Evolutionary conservation across 2,113 vertebrate genomes (phyloP).

Genomic region (Theristicus caerulescens): DNA sequence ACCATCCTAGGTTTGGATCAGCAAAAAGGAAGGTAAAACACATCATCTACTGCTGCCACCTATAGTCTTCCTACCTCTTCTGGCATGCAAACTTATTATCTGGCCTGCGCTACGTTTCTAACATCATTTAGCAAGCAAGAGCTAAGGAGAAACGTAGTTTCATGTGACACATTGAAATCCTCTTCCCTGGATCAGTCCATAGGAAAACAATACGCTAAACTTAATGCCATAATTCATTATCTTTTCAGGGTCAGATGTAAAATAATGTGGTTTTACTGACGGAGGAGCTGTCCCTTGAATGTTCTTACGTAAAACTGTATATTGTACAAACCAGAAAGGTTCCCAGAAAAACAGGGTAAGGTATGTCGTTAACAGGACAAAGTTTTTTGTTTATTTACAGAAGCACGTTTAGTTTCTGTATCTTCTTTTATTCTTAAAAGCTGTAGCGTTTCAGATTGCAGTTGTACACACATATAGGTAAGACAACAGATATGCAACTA

Average conservation of each 20-base stretch:
- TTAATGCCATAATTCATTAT: neutral
- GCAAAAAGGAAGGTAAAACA: neutral
- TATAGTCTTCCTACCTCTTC: neutral
- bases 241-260: neutral
- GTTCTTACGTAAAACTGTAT: neutral
- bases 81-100: neutral
- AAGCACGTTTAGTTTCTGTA: neutral
- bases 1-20: neutral
- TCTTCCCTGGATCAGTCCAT: neutral
- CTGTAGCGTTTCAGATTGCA: neutral
- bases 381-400: neutral
- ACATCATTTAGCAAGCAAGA: neutral
- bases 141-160: neutral
- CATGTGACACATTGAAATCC: neutral
- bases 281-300: neutral
- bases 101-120: neutral
- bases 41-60: neutral
- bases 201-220: neutral
- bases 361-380: neutral
- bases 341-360: neutral
- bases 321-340: neutral
- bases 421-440: neutral
- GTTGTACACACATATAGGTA: neutral
- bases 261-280: neutral
- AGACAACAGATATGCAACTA: neutral